phyloP scores from a whole-genome alignment of 1,140 invertebrate genomes.

The Solenopsis fugax region DNA sequence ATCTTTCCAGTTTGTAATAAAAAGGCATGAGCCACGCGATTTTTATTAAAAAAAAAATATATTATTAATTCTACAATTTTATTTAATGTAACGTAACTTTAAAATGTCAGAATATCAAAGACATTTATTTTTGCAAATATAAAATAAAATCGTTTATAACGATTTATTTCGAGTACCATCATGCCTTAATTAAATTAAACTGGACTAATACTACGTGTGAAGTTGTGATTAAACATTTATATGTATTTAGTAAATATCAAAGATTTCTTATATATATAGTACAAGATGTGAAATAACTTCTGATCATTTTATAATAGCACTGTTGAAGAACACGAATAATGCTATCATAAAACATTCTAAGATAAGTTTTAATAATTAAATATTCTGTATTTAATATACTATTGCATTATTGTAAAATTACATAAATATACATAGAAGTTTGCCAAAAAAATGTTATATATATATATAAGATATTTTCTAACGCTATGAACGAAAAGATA shows the following conservation, averaged over 20 bases:
- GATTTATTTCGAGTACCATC: background rate
- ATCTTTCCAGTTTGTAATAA: constrained; percentile 29
- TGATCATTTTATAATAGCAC: constrained; percentile 28
- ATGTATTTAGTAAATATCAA: constrained; percentile 47
- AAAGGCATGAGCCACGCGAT: constrained; percentile 1
- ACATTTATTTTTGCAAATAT: constrained; percentile 2
- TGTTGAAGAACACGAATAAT: background rate
- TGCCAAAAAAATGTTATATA: constrained; percentile 7
- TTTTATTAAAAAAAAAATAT: background rate
- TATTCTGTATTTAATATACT: background rate
- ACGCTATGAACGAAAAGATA: background rate
- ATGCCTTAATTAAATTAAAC: constrained; percentile 22
- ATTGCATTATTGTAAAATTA: constrained; percentile 5
- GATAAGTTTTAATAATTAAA: background rate
- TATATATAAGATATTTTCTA: background rate
- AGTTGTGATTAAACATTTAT: constrained; percentile 48
- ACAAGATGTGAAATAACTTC: constrained; percentile 35
- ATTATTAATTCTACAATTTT: background rate
- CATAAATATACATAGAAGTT: constrained; percentile 21
- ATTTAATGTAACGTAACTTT: background rate
- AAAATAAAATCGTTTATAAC: constrained; percentile 24
- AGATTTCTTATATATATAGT: constrained; percentile 12
- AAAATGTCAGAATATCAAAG: constrained; percentile 15
- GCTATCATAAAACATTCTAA: constrained; percentile 27
- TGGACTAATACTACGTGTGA: constrained; percentile 37